Percentiles rank a stretch among this genome's conserved stretches.
Conservation (phyloP, 2,113 vertebrate genomes). For the Elephantulus edwardii region DNA sequence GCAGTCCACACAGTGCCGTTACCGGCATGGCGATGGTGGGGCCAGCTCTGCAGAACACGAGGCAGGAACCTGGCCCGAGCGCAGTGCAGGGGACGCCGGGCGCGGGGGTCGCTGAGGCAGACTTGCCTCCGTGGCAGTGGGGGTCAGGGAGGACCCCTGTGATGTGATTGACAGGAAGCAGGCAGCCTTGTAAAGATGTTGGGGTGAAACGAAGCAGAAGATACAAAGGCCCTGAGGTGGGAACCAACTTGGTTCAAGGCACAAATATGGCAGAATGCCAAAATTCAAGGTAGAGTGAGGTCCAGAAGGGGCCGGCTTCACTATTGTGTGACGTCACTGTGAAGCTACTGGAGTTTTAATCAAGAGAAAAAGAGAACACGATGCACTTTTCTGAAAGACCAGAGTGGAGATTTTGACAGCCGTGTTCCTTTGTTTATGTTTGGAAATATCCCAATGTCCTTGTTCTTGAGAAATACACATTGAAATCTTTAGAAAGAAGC, state of each 20-base stretch:
- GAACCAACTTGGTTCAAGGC: neutral
- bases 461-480: neutral
- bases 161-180: neutral
- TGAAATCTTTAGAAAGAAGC: neutral
- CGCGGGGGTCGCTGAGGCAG: neutral
- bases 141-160: neutral
- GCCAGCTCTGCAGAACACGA: too few species aligned
- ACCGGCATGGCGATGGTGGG: accelerated
- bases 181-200: neutral
- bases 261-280: accelerated
- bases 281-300: too few species aligned
- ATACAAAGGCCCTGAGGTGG: neutral
- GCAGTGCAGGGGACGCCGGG: neutral
- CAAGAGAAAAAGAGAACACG: neutral
- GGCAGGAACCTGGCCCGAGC: accelerated
- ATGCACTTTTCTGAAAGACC: neutral
- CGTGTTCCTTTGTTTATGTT: neutral
- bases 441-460: neutral
- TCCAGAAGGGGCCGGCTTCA: neutral
- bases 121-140: neutral
- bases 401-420: neutral
- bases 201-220: neutral
- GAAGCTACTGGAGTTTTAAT: neutral
- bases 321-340: neutral
- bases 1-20: neutral